Evolutionary conservation across 2,113 vertebrate species (phyloP).

Genomic region (Osmerus eperlanus): DNA sequence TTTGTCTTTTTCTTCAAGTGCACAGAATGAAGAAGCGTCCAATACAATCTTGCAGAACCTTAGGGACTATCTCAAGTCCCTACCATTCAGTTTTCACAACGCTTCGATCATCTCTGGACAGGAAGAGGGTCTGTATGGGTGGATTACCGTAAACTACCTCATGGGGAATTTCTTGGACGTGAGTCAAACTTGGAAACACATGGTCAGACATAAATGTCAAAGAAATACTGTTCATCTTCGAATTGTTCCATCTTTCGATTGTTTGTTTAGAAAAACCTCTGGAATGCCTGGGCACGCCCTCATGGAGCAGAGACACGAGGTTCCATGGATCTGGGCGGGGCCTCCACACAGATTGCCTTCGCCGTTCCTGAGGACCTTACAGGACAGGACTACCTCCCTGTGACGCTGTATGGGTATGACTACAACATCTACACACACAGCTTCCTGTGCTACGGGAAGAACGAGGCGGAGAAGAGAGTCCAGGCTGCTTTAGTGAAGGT

Average conservation of each 20-base stretch:
- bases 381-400: slow-evolving; percentile 57
- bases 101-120: slow-evolving; percentile 89
- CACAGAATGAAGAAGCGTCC: slow-evolving; percentile 76
- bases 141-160: slow-evolving; percentile 98
- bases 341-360: slow-evolving; percentile 94
- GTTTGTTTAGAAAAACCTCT: slow-evolving; percentile 76
- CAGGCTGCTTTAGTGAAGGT: slow-evolving; percentile 80
- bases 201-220: neutral
- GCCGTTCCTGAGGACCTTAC: slow-evolving; percentile 44
- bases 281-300: slow-evolving; percentile 80
- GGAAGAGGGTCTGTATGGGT: slow-evolving; percentile 93
- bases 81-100: slow-evolving; percentile 87
- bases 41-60: slow-evolving; percentile 76
- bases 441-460: slow-evolving; percentile 90
- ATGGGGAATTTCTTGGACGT: slow-evolving; percentile 91
- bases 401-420: slow-evolving; percentile 85
- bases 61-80: slow-evolving; percentile 76
- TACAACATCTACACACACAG: slow-evolving; percentile 91
- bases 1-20: slow-evolving; percentile 54
- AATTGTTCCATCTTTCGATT: no score
- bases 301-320: slow-evolving; percentile 77
- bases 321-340: slow-evolving; percentile 92
- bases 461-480: slow-evolving; percentile 85
- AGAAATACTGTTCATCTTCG: neutral
- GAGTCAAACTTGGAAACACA: slow-evolving; percentile 59